Base-by-base conservation (phyloP, 2,113 vertebrate genomes). In the Sinosuthora webbiana region DNA sequence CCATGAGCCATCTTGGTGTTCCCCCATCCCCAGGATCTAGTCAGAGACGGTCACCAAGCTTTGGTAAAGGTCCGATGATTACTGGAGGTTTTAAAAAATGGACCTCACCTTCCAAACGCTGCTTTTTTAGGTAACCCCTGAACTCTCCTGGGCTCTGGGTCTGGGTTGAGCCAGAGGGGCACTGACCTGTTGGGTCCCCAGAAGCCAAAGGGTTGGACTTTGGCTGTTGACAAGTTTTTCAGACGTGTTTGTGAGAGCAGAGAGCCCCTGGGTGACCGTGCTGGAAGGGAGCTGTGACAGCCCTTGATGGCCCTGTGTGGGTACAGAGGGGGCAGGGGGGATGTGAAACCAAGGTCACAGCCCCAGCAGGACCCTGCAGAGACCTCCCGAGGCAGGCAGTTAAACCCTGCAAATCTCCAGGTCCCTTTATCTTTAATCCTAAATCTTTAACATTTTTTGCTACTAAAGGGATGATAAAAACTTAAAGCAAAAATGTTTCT, bases 281-380 rank as follows among this genome's bases (percentile, higher is more conserved):
- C n/a, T n/a, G n/a, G n/a, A n/a, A n/a, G n/a, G n/a, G n/a, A n/a
- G n/a, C n/a, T 62, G 45, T 52, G 71, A 41, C 52, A 50, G 41
- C 33, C 62, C 17, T 13, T 0, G 1, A 0, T 30, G 75, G 39
- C 4, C 14, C 62, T 2, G 2, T 4, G 18, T 18, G 62, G 62
- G 28, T 4, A 4, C 8, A 4, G 42, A 30, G 47, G 47, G 45
- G 47, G 22, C 47, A 47, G 47, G 22, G n/a, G 42, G 39, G 13
- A 3, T 11, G 11, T 10, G 62, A 33, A 25, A 10, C 53, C 9
- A 33, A 33, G 17, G 5, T 31, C 45, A 8, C 70, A n/a, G 15
- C 6, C 1, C 24, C 47, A 57, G 31, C 25, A 7, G 2, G 59
- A 42, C 30, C 17, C 7, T 3, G 4, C 50, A 15, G 67, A 22